These are phyloP conservation scores for Sebastes iracundus DNA, from an alignment of 2,797 vertebrate genomes.

Conservation along the genomic window DNA sequence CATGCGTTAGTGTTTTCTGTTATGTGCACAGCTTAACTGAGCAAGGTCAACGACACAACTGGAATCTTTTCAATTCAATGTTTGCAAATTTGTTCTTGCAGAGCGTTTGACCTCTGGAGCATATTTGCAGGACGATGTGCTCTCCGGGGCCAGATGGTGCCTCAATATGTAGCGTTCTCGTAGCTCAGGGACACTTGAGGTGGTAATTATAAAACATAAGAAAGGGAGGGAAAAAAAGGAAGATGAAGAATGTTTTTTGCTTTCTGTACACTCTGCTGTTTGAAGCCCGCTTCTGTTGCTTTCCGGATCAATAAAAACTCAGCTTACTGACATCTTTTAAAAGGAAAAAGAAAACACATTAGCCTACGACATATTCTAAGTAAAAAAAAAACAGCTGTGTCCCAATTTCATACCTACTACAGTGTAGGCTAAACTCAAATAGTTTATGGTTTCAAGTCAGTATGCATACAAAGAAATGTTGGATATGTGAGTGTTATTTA, in stretches of 20 bases:
- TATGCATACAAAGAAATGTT: too few relatives aligned
- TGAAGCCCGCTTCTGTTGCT: neutral
- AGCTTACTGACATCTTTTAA: neutral
- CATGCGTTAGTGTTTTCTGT: slow-evolving; percentile 11
- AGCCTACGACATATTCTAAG: neutral
- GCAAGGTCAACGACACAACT: slow-evolving; percentile 55
- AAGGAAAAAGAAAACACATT: neutral
- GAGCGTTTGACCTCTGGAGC: slow-evolving; percentile 59
- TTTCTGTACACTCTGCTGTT: neutral
- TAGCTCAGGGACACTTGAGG: slow-evolving; percentile 24
- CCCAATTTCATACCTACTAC: neutral
- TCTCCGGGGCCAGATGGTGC: slow-evolving; percentile 63
- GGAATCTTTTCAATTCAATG: slow-evolving; percentile 47
- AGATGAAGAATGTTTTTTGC: neutral
- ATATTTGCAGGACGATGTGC: slow-evolving; percentile 40
- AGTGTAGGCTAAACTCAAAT: neutral
- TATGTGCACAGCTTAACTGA: slow-evolving; percentile 1
- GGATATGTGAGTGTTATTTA: fast-evolving
- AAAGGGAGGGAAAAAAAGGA: neutral
- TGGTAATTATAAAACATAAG: neutral
- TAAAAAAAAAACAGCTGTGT: neutral
- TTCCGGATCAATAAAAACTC: neutral
- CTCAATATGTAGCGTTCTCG: slow-evolving; percentile 26
- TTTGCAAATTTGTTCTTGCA: slow-evolving; percentile 57
- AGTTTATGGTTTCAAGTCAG: neutral